Conservation (phyloP, 1,140 invertebrate genomes). For the Cydia amplana region DNA sequence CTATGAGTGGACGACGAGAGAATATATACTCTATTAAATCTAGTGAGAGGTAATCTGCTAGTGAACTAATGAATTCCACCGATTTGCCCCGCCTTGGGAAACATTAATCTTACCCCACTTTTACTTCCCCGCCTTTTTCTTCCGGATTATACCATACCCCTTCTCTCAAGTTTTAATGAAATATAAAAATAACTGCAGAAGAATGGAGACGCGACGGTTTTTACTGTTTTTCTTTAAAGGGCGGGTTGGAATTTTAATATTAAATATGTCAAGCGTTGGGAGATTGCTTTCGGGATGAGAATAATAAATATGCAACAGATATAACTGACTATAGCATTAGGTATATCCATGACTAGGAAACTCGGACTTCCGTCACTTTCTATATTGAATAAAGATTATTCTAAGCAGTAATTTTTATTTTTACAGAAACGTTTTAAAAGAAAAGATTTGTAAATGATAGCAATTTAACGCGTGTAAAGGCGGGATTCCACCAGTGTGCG, state of each 20-base stretch:
- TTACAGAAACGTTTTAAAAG: too few species aligned
- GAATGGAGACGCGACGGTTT: constrained; percentile 5
- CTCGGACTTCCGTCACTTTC: too few species aligned
- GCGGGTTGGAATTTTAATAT: constrained; percentile 28
- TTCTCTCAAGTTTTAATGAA: constrained; percentile 20
- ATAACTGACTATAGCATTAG: background rate
- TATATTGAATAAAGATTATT: too few species aligned
- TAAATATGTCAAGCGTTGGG: background rate
- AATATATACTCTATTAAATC: background rate
- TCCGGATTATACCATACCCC: constrained; percentile 30
- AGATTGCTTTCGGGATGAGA: background rate
- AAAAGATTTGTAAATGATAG: too few species aligned
- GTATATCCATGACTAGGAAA: too few species aligned
- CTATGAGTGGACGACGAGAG: too few species aligned
- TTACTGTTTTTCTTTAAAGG: constrained; percentile 8
- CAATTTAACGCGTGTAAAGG: too few species aligned
- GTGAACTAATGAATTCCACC: constrained; percentile 17
- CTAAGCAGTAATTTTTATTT: too few species aligned
- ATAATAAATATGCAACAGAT: background rate
- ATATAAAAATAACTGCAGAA: constrained; percentile 26
- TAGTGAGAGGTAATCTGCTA: background rate
- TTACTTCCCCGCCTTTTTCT: constrained; percentile 12
- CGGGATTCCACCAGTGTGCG: too few species aligned
- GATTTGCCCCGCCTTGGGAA: constrained; percentile 4
- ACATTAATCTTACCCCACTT: constrained; percentile 26